Conservation (phyloP, 2,797 vertebrate species). For the Sebastes iracundus region DNA sequence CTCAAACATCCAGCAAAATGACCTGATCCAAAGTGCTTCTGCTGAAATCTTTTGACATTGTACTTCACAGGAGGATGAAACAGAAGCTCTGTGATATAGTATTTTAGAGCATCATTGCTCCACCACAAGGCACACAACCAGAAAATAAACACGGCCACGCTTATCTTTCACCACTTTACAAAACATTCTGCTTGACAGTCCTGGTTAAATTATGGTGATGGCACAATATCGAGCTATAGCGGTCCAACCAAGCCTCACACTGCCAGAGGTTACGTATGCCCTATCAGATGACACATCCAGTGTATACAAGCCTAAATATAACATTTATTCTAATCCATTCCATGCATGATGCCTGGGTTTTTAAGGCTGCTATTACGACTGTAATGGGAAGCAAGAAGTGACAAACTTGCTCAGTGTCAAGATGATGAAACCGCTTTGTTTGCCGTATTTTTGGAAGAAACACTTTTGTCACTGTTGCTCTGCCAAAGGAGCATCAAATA, state of each 20-base stretch:
- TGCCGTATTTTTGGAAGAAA: background rate
- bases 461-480: background rate
- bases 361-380: conserved; percentile 24
- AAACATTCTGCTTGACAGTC: conserved; percentile 35
- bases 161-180: conserved; percentile 35
- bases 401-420: conserved; percentile 53
- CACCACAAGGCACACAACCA: conserved; percentile 1
- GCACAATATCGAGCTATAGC: background rate
- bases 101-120: conserved; percentile 1
- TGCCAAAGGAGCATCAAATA: conserved; percentile 9
- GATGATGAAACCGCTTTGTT: conserved; percentile 5
- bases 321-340: conserved; percentile 51
- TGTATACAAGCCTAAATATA: conserved; percentile 34
- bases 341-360: conserved; percentile 45
- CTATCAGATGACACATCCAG: conserved; percentile 55
- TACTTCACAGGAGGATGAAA: conserved; percentile 1
- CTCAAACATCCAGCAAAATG: conserved; percentile 42
- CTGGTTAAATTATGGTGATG: conserved; percentile 28
- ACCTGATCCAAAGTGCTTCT: conserved; percentile 17
- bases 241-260: conserved; percentile 25
- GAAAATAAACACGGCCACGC: conserved; percentile 29
- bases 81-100: conserved; percentile 5
- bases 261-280: conserved; percentile 45
- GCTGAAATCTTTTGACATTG: background rate
- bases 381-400: conserved; percentile 42